A percentile compares a stretch with the other conserved stretches of the same genome.
Conservation (phyloP, 2,888 invertebrate genomes). For the Melinaea marsaeus region DNA sequence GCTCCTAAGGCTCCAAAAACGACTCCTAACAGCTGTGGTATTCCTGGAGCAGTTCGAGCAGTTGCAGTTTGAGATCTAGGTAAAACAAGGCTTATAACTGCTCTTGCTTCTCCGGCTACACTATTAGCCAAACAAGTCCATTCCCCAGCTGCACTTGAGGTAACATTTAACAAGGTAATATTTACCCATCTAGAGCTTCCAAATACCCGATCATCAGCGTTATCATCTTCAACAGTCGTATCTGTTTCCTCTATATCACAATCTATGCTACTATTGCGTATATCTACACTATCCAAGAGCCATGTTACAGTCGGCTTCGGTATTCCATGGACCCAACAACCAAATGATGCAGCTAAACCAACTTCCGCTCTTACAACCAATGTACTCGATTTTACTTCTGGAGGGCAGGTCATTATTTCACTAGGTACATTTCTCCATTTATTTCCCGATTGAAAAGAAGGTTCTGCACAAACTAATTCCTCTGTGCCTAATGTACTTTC, state of each 20-base stretch:
- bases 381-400: constrained; percentile 82
- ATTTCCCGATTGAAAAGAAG: constrained; percentile 81
- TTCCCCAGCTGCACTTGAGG: constrained; percentile 89
- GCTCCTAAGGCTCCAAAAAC: constrained; percentile 86
- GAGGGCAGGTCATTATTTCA: constrained; percentile 89
- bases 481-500: constrained; percentile 86
- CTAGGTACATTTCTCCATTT: constrained; percentile 87
- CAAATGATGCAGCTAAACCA: constrained; percentile 89
- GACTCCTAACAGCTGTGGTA: constrained; percentile 84
- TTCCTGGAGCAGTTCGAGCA: constrained; percentile 84
- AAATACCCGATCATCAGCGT: constrained; percentile 65
- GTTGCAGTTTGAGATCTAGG: constrained; percentile 85
- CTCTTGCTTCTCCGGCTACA: constrained; percentile 78
- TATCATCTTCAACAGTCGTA: constrained; percentile 60
- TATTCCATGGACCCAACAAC: constrained; percentile 89
- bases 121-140: constrained; percentile 90
- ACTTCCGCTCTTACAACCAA: constrained; percentile 83
- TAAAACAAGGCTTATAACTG: constrained; percentile 78
- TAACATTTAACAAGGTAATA: constrained; percentile 88
- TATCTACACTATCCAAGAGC: constrained; percentile 84
- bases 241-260: constrained; percentile 71
- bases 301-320: constrained; percentile 90
- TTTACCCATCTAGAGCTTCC: constrained; percentile 85
- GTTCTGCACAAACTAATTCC: constrained; percentile 85
- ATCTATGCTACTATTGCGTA: constrained; percentile 68